Percentiles rank a stretch among this genome's conserved stretches.
Evolutionary conservation across 2,888 invertebrate species (phyloP).

Genomic region (Tanytarsus gracilentus): DNA sequence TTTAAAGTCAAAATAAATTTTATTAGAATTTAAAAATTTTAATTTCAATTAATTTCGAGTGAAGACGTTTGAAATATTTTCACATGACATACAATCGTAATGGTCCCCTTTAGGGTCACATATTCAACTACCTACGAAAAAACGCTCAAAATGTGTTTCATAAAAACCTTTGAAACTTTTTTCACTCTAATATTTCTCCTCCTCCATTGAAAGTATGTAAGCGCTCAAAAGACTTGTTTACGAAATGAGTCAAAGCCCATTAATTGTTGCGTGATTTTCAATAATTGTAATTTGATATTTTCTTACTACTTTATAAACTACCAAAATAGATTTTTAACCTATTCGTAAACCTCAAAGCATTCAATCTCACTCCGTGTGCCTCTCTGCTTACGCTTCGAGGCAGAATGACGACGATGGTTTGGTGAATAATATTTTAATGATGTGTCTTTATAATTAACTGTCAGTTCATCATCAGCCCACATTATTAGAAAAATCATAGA

Average conservation of each 20-base stretch:
- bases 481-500: neutral
- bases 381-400: neutral
- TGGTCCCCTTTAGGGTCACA: too few species aligned
- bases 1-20: too few species aligned
- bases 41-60: too few species aligned
- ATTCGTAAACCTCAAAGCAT: neutral
- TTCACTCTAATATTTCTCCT: neutral
- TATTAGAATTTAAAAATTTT: too few species aligned
- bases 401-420: too few species aligned
- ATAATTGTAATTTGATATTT: conserved; percentile 29
- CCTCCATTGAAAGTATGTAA: neutral
- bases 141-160: neutral
- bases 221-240: neutral
- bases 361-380: neutral
- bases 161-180: neutral
- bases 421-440: conserved; percentile 18
- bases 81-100: too few species aligned
- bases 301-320: conserved; percentile 27
- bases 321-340: conserved; percentile 25
- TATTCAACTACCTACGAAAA: conserved; percentile 3
- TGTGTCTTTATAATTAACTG: conserved; percentile 29
- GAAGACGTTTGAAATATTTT: too few species aligned
- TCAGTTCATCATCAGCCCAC: conserved; percentile 26
- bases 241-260: conserved; percentile 22
- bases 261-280: conserved; percentile 27